Evolutionary conservation across 2,888 invertebrate species (phyloP).

Genomic region (Nephrotoma appendiculata): DNA sequence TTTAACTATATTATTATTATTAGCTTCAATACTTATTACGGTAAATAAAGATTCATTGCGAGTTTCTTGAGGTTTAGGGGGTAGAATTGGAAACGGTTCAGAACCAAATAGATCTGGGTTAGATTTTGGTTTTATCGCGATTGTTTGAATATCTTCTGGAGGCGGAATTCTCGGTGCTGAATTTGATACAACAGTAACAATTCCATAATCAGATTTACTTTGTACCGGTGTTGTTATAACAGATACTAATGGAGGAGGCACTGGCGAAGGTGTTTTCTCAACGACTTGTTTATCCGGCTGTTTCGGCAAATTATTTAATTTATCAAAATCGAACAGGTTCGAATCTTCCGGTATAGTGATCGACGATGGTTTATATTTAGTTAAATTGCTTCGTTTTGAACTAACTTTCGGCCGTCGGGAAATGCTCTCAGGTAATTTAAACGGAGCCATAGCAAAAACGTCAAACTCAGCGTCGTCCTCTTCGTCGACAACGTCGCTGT

Average conservation of each 20-base stretch:
- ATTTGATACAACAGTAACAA: slow-evolving; percentile 20
- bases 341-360: not conserved
- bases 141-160: not conserved
- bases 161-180: not conserved
- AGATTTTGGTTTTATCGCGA: not conserved
- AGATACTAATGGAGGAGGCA: slow-evolving; percentile 26
- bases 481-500: slow-evolving; percentile 10
- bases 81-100: slow-evolving; percentile 31
- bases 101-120: slow-evolving; percentile 26
- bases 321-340: not conserved
- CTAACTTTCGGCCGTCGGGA: slow-evolving; percentile 13
- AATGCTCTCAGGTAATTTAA: slow-evolving; percentile 30
- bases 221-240: slow-evolving; percentile 19
- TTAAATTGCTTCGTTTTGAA: not conserved
- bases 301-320: not conserved
- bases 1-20: slow-evolving; percentile 1
- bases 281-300: not conserved
- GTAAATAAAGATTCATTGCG: slow-evolving; percentile 1
- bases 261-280: slow-evolving; percentile 28
- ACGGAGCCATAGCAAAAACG: slow-evolving; percentile 58
- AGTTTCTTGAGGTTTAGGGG: slow-evolving; percentile 15
- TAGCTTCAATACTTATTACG: slow-evolving; percentile 6
- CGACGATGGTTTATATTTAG: not conserved
- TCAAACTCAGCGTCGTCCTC: slow-evolving; percentile 36
- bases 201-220: slow-evolving; percentile 21